These are phyloP conservation scores for Neogale vison DNA, from an alignment of 2,113 vertebrate species.

Conservation along the genomic window DNA sequence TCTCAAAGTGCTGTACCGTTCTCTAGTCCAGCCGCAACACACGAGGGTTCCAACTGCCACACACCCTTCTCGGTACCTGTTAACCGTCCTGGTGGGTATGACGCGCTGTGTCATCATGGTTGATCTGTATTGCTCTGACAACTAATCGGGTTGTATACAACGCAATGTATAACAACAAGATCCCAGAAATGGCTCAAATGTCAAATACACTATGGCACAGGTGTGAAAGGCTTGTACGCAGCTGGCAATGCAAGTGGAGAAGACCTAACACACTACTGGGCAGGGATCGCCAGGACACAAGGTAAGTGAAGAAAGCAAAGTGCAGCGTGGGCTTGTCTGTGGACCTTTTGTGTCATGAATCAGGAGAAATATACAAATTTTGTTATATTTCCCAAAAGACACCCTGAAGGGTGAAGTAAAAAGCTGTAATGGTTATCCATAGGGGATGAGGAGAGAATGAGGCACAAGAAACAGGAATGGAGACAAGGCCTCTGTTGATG, in stretches of 20 bases:
- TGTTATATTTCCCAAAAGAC: background rate
- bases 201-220: rapidly evolving
- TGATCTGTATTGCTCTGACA: background rate
- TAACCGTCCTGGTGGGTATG: background rate
- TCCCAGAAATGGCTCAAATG: background rate
- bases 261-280: rapidly evolving
- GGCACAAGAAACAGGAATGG: background rate
- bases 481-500: background rate
- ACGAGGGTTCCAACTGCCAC: background rate
- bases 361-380: background rate
- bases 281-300: rapidly evolving
- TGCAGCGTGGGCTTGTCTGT: background rate
- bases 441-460: background rate
- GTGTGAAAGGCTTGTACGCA: rapidly evolving
- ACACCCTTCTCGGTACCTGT: background rate
- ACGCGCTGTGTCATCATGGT: background rate
- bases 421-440: rapidly evolving
- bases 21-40: background rate
- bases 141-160: background rate
- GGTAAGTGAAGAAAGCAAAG: background rate
- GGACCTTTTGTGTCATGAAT: background rate
- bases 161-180: too few species aligned
- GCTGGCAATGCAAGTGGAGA: background rate
- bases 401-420: background rate
- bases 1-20: background rate